phyloP scores from a whole-genome alignment of 2,888 invertebrate genomes.

The Idaea dimidiata region DNA sequence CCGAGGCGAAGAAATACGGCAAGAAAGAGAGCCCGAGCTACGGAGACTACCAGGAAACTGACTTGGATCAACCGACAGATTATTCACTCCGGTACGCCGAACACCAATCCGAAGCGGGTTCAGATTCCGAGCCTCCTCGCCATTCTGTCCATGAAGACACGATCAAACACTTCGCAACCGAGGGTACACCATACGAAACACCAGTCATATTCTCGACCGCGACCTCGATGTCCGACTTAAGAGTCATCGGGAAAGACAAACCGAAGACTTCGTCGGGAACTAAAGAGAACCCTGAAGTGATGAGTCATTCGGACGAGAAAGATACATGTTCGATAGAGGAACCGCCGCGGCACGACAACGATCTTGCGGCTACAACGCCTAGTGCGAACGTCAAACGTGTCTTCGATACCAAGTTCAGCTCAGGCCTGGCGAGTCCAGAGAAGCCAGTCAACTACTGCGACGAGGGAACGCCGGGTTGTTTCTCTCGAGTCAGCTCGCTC shows the following conservation, averaged over 20 bases:
- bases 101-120: constrained; percentile 85
- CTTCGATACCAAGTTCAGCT: constrained; percentile 80
- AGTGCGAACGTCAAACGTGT: constrained; percentile 41
- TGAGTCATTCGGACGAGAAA: constrained; percentile 76
- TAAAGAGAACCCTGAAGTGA: constrained; percentile 68
- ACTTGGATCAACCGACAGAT: constrained; percentile 95
- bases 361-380: constrained; percentile 59
- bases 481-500: constrained; percentile 84
- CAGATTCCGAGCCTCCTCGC: constrained; percentile 74
- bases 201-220: constrained; percentile 92
- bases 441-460: constrained; percentile 92
- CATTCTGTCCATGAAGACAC: constrained; percentile 87
- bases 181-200: constrained; percentile 92
- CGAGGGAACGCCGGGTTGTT: constrained; percentile 92
- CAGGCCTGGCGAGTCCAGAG: constrained; percentile 88
- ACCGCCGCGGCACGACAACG: constrained; percentile 69
- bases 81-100: constrained; percentile 94
- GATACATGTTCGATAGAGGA: constrained; percentile 76
- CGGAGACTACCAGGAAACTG: constrained; percentile 92
- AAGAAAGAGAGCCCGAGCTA: constrained; percentile 70
- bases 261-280: constrained; percentile 50
- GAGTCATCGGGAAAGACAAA: constrained; percentile 77
- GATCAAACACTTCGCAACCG: constrained; percentile 94
- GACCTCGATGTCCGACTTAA: constrained; percentile 93
- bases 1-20: constrained; percentile 54